phyloP scores from a whole-genome alignment of 2,113 vertebrate genomes.

The Ursus arctos region DNA sequence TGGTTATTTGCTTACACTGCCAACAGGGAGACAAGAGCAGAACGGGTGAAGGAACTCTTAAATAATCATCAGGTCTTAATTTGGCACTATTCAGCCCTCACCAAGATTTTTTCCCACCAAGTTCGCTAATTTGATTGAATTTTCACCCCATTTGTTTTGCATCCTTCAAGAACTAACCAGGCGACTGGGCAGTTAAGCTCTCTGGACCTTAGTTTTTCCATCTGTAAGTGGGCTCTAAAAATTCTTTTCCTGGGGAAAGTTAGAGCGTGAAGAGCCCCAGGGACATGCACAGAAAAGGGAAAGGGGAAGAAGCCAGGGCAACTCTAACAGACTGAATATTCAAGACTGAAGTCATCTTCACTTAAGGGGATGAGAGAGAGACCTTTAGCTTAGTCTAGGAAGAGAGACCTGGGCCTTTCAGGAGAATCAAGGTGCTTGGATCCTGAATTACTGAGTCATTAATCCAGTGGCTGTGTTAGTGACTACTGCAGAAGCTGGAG shows the following conservation, averaged over 20 bases:
- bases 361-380: background rate
- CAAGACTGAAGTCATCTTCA: background rate
- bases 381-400: background rate
- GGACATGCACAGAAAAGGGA: background rate
- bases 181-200: background rate
- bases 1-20: background rate
- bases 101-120: background rate
- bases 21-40: background rate
- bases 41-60: background rate
- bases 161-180: background rate
- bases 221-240: background rate
- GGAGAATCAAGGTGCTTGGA: background rate
- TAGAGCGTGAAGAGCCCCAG: background rate
- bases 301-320: background rate
- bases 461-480: constrained; percentile 17
- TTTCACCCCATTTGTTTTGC: background rate
- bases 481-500: background rate
- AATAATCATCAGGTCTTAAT: background rate
- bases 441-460: constrained; percentile 28
- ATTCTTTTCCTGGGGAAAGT: background rate
- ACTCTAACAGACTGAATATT: background rate
- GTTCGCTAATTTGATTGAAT: background rate
- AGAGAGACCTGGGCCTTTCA: background rate
- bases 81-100: background rate
- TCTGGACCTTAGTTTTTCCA: background rate